These are phyloP conservation scores for Scaptomyza caliginosa DNA, from an alignment of 2,888 invertebrate genomes.

Conservation along the genomic window DNA sequence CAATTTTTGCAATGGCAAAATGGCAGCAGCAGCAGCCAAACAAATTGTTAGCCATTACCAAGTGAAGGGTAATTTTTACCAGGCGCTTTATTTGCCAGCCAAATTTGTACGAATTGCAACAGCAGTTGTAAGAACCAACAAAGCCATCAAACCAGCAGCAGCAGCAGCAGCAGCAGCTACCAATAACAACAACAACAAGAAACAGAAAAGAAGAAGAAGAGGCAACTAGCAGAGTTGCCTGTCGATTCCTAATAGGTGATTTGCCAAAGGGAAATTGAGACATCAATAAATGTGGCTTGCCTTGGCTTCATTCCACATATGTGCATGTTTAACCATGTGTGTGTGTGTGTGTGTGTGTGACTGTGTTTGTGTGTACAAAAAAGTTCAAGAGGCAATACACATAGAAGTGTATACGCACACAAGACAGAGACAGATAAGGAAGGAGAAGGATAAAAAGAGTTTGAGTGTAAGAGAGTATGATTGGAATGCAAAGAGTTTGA, in stretches of 20 bases:
- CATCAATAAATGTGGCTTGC: slow-evolving; percentile 80
- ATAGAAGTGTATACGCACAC: slow-evolving; percentile 9
- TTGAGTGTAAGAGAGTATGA: neutral
- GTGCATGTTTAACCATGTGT: neutral
- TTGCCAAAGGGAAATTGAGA: slow-evolving; percentile 79
- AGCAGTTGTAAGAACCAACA: slow-evolving; percentile 66
- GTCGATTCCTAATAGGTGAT: slow-evolving; percentile 80
- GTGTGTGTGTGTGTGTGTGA: slow-evolving; percentile 7
- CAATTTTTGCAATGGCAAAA: slow-evolving; percentile 49
- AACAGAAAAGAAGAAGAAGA: neutral
- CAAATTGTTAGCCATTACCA: slow-evolving; percentile 76
- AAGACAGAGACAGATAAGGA: neutral
- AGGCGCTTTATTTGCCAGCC: slow-evolving; percentile 73
- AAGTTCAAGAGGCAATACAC: slow-evolving; percentile 34
- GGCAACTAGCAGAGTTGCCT: slow-evolving; percentile 44
- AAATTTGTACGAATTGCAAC: slow-evolving; percentile 77
- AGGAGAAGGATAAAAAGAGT: neutral
- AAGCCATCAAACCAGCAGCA: slow-evolving; percentile 47
- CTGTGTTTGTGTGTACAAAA: slow-evolving; percentile 19
- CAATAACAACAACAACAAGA: slow-evolving; percentile 25
- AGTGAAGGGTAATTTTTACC: slow-evolving; percentile 77
- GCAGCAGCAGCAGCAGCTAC: slow-evolving; percentile 13
- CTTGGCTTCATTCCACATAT: slow-evolving; percentile 28
- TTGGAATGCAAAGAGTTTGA: neutral
- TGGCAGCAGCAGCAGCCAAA: slow-evolving; percentile 58